phyloP scores from a whole-genome alignment of 1,140 invertebrate genomes.

The Teleopsis dalmanni region DNA sequence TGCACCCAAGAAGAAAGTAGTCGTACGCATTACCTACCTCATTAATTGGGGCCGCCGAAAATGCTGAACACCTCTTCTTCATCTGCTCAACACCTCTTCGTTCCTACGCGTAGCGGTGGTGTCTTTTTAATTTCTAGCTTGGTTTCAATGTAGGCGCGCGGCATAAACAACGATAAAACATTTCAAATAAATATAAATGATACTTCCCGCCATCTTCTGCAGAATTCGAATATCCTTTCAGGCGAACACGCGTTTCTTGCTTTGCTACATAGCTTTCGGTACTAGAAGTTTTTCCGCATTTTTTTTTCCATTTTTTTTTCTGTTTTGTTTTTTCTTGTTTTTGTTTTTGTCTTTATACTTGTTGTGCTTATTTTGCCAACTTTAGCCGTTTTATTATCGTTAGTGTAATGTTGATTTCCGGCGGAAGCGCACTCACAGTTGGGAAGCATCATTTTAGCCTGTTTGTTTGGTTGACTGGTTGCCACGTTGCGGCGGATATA shows the following conservation, averaged over 20 bases:
- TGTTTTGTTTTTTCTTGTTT: background rate
- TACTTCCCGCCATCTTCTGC: background rate
- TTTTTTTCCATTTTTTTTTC: too few species aligned
- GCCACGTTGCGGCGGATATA: constrained; percentile 36
- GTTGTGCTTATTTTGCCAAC: constrained; percentile 24
- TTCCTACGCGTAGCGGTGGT: too few species aligned
- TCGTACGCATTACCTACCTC: too few species aligned
- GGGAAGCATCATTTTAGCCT: background rate
- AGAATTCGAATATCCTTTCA: background rate
- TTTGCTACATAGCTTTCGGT: background rate
- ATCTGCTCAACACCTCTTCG: too few species aligned
- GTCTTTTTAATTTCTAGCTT: too few species aligned
- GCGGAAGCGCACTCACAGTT: constrained; percentile 3
- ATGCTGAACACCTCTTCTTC: too few species aligned
- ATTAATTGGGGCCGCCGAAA: too few species aligned
- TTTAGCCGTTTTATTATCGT: constrained; percentile 39
- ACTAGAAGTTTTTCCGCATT: too few species aligned
- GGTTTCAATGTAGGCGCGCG: too few species aligned
- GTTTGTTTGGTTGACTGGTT: constrained; percentile 5
- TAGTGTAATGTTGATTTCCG: constrained; percentile 43
- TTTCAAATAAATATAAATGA: constrained; percentile 36
- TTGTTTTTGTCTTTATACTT: background rate
- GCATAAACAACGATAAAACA: constrained; percentile 14
- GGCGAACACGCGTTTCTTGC: background rate
- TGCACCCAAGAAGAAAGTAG: too few species aligned